phyloP scores from a whole-genome alignment of 2,113 vertebrate genomes.

The Corythaeola cristata region DNA sequence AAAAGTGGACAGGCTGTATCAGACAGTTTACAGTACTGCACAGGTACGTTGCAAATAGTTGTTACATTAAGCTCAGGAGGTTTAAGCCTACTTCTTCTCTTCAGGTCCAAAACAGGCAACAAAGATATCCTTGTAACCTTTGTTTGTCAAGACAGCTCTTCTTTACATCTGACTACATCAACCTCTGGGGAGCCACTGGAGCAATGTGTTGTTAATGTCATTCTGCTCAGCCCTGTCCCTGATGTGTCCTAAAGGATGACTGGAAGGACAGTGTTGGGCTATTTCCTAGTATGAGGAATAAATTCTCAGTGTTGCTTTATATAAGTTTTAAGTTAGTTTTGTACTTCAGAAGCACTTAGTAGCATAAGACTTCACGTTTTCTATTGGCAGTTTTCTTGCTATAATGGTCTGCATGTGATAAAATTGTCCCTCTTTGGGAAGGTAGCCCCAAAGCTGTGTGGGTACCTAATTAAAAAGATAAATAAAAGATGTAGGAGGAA shows the following conservation, averaged over 20 bases:
- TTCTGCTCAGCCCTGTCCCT: not conserved
- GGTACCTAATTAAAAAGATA: not conserved
- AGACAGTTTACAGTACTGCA: not conserved
- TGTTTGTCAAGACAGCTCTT: not conserved
- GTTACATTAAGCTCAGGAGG: not conserved
- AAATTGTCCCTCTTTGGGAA: not conserved
- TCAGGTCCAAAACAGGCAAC: not conserved
- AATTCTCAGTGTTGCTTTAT: not conserved
- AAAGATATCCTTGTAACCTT: not conserved
- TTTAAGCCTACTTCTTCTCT: not conserved
- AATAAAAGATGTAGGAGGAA: not conserved
- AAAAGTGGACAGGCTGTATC: not conserved
- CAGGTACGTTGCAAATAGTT: slow-evolving; percentile 19
- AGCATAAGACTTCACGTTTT: not conserved
- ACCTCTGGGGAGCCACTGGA: not conserved
- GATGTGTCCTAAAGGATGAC: not conserved
- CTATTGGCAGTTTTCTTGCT: not conserved
- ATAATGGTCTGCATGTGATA: not conserved
- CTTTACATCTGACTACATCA: not conserved
- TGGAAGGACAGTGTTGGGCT: not conserved
- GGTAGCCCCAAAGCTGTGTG: not conserved
- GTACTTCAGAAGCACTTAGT: not conserved
- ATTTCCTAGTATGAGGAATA: not conserved
- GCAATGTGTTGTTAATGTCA: not conserved
- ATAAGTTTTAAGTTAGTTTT: not conserved